phyloP scores from a whole-genome alignment of 2,113 vertebrate genomes.

The Anolis carolinensis region DNA sequence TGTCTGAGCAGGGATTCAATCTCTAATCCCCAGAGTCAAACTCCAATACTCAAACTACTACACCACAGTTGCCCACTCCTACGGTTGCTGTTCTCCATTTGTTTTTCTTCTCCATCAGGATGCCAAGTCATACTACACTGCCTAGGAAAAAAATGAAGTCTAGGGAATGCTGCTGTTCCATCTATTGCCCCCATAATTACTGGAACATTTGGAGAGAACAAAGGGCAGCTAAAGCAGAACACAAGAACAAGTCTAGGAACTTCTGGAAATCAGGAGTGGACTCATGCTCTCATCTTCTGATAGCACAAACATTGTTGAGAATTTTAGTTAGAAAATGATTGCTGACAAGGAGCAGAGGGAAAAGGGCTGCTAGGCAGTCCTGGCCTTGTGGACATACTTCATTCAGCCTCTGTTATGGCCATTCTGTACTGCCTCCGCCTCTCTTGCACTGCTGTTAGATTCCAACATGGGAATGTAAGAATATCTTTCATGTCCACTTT shows the following conservation, averaged over 20 bases:
- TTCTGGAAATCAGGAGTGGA: background rate
- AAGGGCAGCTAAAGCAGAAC: background rate
- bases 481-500: background rate
- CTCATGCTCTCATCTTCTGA: background rate
- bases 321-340: background rate
- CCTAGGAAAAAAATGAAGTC: background rate
- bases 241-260: background rate
- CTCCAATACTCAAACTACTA: no score
- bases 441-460: background rate
- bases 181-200: background rate
- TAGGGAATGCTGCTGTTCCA: background rate
- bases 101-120: background rate
- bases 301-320: background rate
- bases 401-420: background rate
- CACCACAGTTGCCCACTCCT: no score
- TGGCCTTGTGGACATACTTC: background rate
- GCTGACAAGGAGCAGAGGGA: background rate
- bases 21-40: no score
- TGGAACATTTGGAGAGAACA: background rate
- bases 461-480: constrained; percentile 5
- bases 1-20: no score
- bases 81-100: background rate
- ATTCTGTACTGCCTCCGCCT: background rate
- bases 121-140: background rate
- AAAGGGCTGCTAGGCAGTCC: background rate